phyloP scores from a whole-genome alignment of 2,888 invertebrate species.

The Xiphydria camelus region DNA sequence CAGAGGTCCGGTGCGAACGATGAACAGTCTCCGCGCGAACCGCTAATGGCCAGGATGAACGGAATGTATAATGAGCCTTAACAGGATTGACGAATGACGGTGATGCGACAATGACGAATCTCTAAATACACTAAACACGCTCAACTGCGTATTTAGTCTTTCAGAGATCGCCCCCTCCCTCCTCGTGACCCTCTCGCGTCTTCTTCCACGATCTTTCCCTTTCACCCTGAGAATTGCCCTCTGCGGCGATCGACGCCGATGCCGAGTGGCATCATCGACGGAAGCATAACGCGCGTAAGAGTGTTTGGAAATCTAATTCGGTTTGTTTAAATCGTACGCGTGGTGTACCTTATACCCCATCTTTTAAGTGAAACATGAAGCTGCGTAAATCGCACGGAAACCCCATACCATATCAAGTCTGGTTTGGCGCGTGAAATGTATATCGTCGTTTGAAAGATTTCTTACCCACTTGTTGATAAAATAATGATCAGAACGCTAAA shows the following conservation, averaged over 20 bases:
- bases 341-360: too few relatives aligned
- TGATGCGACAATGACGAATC: slow-evolving; percentile 3
- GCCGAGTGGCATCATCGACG: not conserved
- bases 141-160: not conserved
- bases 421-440: too few relatives aligned
- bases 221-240: not conserved
- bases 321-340: too few relatives aligned
- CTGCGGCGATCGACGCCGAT: too few relatives aligned
- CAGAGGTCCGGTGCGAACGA: not conserved
- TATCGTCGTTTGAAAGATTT: too few relatives aligned
- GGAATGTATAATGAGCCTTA: slow-evolving; percentile 1
- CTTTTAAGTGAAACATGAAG: too few relatives aligned
- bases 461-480: too few relatives aligned
- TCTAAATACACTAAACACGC: slow-evolving; percentile 1
- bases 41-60: not conserved
- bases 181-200: not conserved
- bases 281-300: not conserved
- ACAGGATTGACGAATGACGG: not conserved
- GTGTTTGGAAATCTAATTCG: too few relatives aligned
- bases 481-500: too few relatives aligned
- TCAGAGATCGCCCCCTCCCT: not conserved
- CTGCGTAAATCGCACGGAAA: too few relatives aligned
- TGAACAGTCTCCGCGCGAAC: not conserved
- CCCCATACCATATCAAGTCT: too few relatives aligned
- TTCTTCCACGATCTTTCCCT: not conserved